Base-by-base conservation (phyloP, 2,797 vertebrate species). In the Dallia pectoralis region DNA sequence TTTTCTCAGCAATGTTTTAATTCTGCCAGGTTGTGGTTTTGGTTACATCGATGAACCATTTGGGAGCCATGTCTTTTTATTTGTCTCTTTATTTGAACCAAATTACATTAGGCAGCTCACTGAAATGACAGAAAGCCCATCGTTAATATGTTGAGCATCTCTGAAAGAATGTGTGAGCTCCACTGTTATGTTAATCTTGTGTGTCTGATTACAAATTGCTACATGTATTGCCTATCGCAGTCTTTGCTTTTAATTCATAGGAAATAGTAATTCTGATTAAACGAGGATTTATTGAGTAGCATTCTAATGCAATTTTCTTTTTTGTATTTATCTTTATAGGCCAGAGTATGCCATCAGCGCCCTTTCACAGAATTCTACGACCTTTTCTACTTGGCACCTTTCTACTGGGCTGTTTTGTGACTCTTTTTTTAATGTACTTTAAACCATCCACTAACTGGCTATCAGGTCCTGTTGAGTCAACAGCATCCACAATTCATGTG, bases 381-480 rank as follows among this genome's bases (percentile, higher is more conserved):
- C 95, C 96, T 92, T 95, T 99, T 92, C 91, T 99, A 90, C 91
- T 97, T 68, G 86, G 94, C 87, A 96, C 95, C 75, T 90, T 97
- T 85, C 85, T 97, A 75, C 91, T 99, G 91, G 96, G 95, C 92
- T 97, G 96, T 89, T 98, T 98, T 89, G 94, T 98, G 94, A 95
- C 96, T 81, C 91, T 96, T 89, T 96, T 98, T 90, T 91, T 99
- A 77, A 96, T 99, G 92, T 99, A 99, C 90, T 94, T 97, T 91
- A 99, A 99, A 84, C 97, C 97, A 56, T 96, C 96, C 77, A 98
- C 93, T 47, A 96, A 93, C 89, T 99, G 98, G 97, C 90, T 99
- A 80, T 95, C 96, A 47, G 93, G 94, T 80, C 96, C 96, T 0
- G 93, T 97, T 73, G 96, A 98, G 87, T 96, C 96, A 19, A 96